Evolutionary conservation across 2,113 vertebrate genomes (phyloP).

Genomic region (Furnarius figulus): DNA sequence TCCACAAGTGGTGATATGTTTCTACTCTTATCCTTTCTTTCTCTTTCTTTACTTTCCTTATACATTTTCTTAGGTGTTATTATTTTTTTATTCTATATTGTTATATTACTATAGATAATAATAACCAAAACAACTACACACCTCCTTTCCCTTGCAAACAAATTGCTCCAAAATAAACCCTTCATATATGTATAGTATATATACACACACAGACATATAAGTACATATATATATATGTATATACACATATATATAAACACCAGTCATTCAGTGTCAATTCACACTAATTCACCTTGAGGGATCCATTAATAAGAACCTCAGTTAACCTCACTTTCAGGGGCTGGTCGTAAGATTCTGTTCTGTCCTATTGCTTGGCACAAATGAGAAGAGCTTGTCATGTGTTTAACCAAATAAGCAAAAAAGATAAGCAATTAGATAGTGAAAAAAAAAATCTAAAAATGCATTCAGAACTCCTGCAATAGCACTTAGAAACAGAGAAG

Average conservation of each 20-base stretch:
- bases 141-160: background rate
- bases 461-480: background rate
- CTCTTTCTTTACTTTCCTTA: background rate
- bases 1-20: background rate
- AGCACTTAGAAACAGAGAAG: background rate
- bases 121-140: background rate
- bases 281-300: background rate
- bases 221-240: background rate
- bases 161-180: background rate
- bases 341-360: background rate
- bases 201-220: background rate
- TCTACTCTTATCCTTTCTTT: background rate
- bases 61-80: background rate
- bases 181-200: background rate
- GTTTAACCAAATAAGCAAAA: background rate
- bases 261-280: background rate
- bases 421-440: background rate
- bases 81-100: background rate
- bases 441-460: background rate
- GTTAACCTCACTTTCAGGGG: background rate
- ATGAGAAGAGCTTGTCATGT: background rate
- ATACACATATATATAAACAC: background rate
- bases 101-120: background rate
- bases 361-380: background rate
- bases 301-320: background rate